Evolutionary conservation across 2,888 invertebrate genomes (phyloP).

Genomic region (Blomia tropicalis): DNA sequence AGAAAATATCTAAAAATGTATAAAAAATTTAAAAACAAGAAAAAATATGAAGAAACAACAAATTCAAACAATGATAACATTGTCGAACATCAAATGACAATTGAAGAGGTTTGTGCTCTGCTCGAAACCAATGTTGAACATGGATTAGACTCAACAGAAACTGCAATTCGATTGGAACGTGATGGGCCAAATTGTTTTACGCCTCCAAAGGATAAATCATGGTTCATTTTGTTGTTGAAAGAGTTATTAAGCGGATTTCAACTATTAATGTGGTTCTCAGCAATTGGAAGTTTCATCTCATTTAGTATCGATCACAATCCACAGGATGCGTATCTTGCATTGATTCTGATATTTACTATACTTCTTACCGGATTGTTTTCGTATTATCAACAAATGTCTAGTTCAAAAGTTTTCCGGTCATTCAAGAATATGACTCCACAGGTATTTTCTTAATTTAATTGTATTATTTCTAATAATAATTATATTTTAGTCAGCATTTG

Average conservation of each 20-base stretch:
- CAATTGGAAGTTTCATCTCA: slow-evolving; percentile 90
- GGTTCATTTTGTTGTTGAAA: slow-evolving; percentile 98
- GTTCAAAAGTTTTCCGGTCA: slow-evolving; percentile 95
- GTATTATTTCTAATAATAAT: background rate
- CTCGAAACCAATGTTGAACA: background rate
- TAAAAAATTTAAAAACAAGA: no score
- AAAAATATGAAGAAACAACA: background rate
- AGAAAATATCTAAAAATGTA: no score
- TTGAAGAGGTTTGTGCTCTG: background rate
- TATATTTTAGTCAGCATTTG: slow-evolving; percentile 23
- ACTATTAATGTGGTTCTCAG: slow-evolving; percentile 44
- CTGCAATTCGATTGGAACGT: slow-evolving; percentile 45
- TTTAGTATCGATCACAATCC: slow-evolving; percentile 53
- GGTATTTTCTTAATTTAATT: no score
- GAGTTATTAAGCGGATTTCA: slow-evolving; percentile 93
- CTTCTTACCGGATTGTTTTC: slow-evolving; percentile 97
- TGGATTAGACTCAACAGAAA: background rate
- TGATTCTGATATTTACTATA: slow-evolving; percentile 82
- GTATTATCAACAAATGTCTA: slow-evolving; percentile 92
- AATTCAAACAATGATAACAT: background rate
- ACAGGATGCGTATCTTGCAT: slow-evolving; percentile 62
- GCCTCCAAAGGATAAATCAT: slow-evolving; percentile 90
- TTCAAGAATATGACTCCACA: slow-evolving; percentile 74
- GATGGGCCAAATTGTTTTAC: slow-evolving; percentile 92
- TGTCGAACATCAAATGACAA: background rate